Evolutionary conservation across 2,113 vertebrate genomes (phyloP).

Genomic region (Microcebus ravelobensis): DNA sequence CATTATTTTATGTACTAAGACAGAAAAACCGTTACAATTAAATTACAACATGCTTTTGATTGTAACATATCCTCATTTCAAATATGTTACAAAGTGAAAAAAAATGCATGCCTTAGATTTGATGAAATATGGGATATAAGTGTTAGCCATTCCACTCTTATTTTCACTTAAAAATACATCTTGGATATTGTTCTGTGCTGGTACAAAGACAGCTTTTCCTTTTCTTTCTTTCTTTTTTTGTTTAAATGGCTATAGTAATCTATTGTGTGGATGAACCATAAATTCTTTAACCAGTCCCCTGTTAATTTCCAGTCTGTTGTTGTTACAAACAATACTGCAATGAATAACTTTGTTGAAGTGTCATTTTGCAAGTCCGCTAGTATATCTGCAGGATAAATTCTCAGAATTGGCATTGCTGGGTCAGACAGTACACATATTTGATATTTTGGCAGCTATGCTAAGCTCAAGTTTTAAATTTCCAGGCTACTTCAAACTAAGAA

Average conservation of each 20-base stretch:
- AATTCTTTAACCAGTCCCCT: conserved; percentile 53
- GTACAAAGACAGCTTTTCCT: background rate
- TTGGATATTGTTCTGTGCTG: background rate
- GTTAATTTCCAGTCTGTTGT: conserved; percentile 27
- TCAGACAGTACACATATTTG: background rate
- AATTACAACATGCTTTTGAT: conserved; percentile 45
- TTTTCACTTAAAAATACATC: conserved; percentile 13
- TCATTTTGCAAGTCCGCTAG: conserved; percentile 22
- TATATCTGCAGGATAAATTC: background rate
- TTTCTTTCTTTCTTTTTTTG: background rate
- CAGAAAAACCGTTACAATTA: conserved; percentile 43
- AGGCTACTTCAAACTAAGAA: background rate
- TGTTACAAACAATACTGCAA: background rate
- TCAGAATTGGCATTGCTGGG: background rate
- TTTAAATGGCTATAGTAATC: conserved; percentile 35
- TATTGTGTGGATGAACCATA: conserved; percentile 3
- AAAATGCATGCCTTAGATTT: background rate
- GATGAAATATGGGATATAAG: background rate
- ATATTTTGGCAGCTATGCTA: background rate
- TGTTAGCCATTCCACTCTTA: background rate
- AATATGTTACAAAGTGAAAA: background rate
- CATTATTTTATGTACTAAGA: conserved; percentile 40
- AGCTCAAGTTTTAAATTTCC: background rate
- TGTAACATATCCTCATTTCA: conserved; percentile 28
- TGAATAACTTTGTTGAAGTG: conserved; percentile 4